Evolutionary conservation across 2,888 invertebrate genomes (phyloP), one percentile per base, ranked within the genome.

Genomic region (Leptura quadrifasciata): DNA sequence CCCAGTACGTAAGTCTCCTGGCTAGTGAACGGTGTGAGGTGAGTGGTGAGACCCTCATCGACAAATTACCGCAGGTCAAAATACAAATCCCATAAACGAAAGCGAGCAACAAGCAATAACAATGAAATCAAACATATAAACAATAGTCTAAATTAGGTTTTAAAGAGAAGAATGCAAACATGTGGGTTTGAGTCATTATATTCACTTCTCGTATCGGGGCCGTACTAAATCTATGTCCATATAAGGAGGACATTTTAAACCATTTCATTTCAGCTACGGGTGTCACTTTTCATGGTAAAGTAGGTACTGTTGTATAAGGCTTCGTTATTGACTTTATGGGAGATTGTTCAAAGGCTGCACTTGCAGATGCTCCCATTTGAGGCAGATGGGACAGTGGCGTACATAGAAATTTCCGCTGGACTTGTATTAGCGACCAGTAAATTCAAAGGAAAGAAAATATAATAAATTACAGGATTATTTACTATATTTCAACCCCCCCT

Each of bases 311-410:
- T 20, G 10, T 63, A 39, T 63, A 63, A 63, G 63, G 39, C 35
- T 63, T 63, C 20, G 63, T 63, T 63, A 63, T 63, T 63, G 63
- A 63, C 63, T 63, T 39, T 63, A 63, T 47, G 17, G 63, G 63
- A 63, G 63, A 63, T 21, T 21, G 27, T 63, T 18, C 39, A 39
- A 39, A 21, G 18, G n/a, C 20, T 63, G 63, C 63, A 39, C 39
- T 39, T 63, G 39, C 63, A 63, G 63, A 63, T 63, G 63, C 39
- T 63, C 63, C 63, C 63, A 63, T 63, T 63, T 12, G 20, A 12
- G 15, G 12, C 63, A 63, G 63, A 1, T 15, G 27, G 24, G 58
- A 6, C 2, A 31, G 27, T 31, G 27, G 27, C 27, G 27, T 31
- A 6, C 27, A 31, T n/a, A n/a, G n/a, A n/a, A n/a, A n/a, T n/a